Evolutionary conservation across 2,113 vertebrate species (phyloP), one percentile per base, ranked within the genome.

Genomic region (Mola mola): DNA sequence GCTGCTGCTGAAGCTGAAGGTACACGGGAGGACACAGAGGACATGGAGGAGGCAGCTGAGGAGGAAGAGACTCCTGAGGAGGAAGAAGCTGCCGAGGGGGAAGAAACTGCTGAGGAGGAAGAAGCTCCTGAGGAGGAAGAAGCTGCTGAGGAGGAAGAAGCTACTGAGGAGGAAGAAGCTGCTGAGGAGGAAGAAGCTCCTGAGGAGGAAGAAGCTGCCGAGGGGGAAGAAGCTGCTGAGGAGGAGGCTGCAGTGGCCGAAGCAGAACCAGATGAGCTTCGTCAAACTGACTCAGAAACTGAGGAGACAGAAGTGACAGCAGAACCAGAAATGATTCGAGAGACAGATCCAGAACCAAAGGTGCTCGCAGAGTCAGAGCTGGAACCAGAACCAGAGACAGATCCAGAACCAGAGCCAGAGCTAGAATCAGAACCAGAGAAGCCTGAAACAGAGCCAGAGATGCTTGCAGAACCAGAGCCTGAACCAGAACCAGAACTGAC

Each of bases 291-390:
- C 7, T 1, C 40, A 17, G 6, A 6, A 42, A 19, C 15, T 17
- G 33, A 36, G 12, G 33, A 36, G 1, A 10, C 33, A 17, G 44
- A 75, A 6, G 48, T 25, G 2, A 21, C 5, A 2, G 3, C 25
- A 22, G 41, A 65, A 8, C n/a, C 52, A 21, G 58, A 57, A 4
- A 31, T 37, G 6, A 8, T 2, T 17, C 7, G 17, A 29, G 25
- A 62, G 2, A 25, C 37, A 4, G 82, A 59, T 19, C 9, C 21
- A 21, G 37, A 77, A 22, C 15, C 56, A 37, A 47, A 75, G 13
- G 17, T 15, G 2, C 29, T 6, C 19, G 16, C 17, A 43, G 15
- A 41, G 2, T 5, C 31, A 19, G 34, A 70, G 9, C 24, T 38
- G 5, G 44, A 72, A 31, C 25, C 25, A 19, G 49, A 29, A 41